Conservation (phyloP, 2,113 vertebrate genomes). For the Silurus asotus region DNA sequence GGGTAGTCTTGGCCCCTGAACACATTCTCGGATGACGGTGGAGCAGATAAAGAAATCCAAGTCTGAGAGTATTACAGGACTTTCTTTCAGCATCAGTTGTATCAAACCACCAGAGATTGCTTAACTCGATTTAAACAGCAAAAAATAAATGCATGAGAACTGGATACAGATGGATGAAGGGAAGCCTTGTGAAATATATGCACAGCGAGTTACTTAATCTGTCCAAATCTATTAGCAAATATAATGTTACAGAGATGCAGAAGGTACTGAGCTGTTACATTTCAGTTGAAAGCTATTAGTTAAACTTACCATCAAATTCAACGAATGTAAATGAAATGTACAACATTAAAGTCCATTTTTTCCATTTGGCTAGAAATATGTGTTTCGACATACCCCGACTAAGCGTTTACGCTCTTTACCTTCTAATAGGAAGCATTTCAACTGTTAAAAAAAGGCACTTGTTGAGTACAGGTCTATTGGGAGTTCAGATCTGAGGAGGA, state of each 20-base stretch:
- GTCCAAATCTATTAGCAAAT: conserved; percentile 17
- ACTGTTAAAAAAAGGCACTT: conserved; percentile 55
- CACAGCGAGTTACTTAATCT: neutral
- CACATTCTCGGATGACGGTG: conserved; percentile 49
- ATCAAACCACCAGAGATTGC: conserved; percentile 37
- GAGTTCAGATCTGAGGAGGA: conserved; percentile 41
- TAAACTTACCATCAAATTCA: conserved; percentile 21
- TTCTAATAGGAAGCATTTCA: conserved; percentile 53
- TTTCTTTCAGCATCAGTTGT: conserved; percentile 41
- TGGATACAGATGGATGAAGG: conserved; percentile 18
- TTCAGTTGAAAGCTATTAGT: conserved; percentile 20
- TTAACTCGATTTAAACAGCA: conserved; percentile 24
- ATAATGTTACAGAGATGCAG: conserved; percentile 25
- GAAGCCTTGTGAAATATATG: conserved; percentile 30
- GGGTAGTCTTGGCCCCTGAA: conserved; percentile 39
- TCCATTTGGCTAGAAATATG: conserved; percentile 20
- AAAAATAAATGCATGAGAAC: conserved; percentile 34
- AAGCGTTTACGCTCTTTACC: conserved; percentile 47
- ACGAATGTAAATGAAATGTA: conserved; percentile 15
- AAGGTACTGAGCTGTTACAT: neutral
- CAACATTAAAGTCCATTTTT: neutral
- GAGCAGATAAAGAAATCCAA: conserved; percentile 49
- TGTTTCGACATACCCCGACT: neutral
- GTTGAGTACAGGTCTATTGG: conserved; percentile 48
- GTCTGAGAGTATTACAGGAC: conserved; percentile 51